A percentile compares a stretch with the other conserved stretches of the same genome.
These are phyloP conservation scores for Fringilla coelebs DNA, from an alignment of 2,797 vertebrate genomes.

Conservation along the genomic window DNA sequence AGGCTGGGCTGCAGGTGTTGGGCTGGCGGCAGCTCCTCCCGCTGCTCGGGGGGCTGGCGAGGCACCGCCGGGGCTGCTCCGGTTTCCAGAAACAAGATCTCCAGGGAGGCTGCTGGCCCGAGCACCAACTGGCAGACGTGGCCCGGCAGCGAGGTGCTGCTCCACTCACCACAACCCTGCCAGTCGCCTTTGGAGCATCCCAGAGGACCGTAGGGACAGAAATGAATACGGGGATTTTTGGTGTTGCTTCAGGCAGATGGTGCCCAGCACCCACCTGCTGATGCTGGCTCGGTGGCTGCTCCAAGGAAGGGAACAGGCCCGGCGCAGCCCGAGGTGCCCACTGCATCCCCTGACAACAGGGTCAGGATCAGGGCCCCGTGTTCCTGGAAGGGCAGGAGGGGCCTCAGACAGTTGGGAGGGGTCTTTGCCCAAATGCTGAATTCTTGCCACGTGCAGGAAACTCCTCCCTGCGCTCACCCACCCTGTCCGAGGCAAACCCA, in stretches of 20 bases:
- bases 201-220: background rate
- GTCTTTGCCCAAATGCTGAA: background rate
- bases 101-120: background rate
- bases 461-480: too few relatives aligned
- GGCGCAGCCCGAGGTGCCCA: rapidly evolving
- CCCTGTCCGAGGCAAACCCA: background rate
- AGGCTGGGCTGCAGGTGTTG: constrained; percentile 21
- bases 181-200: rapidly evolving
- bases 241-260: background rate
- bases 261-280: rapidly evolving
- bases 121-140: constrained; percentile 38
- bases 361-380: rapidly evolving
- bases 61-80: background rate
- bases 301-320: background rate
- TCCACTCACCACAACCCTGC: background rate
- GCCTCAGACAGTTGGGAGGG: background rate
- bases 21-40: background rate
- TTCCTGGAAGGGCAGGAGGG: background rate
- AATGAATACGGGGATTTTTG: background rate
- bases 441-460: background rate
- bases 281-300: too few relatives aligned
- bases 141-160: background rate
- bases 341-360: rapidly evolving
- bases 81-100: constrained; percentile 48
- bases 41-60: background rate